These are phyloP conservation scores for Seriola rivoliana DNA, from an alignment of 2,113 vertebrate species.

Conservation along the genomic window DNA sequence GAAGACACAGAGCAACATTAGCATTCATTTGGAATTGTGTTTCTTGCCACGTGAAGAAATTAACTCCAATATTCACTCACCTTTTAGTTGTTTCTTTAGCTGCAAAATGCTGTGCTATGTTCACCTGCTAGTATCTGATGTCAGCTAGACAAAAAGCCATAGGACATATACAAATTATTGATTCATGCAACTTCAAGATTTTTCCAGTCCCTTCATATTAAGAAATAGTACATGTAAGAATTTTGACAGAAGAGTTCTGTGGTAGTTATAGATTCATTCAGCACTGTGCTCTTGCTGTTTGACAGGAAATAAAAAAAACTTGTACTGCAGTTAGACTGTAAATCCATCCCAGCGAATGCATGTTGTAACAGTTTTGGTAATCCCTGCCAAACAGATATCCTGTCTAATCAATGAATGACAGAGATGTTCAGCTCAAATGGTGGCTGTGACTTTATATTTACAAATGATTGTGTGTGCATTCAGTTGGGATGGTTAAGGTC, in stretches of 20 bases:
- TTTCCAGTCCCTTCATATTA: too few relatives aligned
- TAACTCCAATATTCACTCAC: too few relatives aligned
- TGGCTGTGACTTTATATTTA: background rate
- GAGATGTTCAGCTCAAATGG: background rate
- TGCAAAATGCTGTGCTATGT: too few relatives aligned
- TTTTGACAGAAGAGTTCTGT: background rate
- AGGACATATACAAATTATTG: too few relatives aligned
- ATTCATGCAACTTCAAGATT: background rate
- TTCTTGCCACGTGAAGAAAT: too few relatives aligned
- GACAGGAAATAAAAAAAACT: background rate
- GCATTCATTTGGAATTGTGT: too few relatives aligned
- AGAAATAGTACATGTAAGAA: too few relatives aligned
- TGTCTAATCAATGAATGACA: conserved; percentile 37
- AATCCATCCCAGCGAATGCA: background rate
- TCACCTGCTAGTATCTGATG: too few relatives aligned
- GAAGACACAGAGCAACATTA: too few relatives aligned
- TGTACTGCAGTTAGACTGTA: background rate
- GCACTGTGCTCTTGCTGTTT: background rate
- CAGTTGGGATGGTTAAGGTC: too few relatives aligned
- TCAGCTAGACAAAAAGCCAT: too few relatives aligned
- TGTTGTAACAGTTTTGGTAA: background rate
- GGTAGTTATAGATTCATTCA: background rate
- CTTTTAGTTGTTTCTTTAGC: too few relatives aligned
- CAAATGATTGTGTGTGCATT: background rate
- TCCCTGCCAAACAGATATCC: background rate